Percentiles rank a stretch among this genome's conserved stretches.
Conservation (phyloP, 2,888 invertebrate species). For the Drosophila aldrichi region DNA sequence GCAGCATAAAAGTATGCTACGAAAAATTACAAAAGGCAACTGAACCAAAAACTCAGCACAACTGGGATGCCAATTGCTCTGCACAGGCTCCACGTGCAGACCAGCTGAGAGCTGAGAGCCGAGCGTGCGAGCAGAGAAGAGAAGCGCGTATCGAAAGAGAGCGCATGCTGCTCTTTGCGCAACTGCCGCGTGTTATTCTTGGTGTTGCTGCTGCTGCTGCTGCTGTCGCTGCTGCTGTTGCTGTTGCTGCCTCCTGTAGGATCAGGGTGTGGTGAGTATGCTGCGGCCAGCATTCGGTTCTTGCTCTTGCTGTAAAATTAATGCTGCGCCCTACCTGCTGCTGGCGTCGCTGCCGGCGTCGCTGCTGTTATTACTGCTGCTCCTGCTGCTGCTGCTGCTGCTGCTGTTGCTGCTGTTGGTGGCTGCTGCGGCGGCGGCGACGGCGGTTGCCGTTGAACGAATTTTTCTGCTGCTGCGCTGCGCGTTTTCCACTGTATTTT, state of each 20-base stretch:
- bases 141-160: conserved; percentile 19
- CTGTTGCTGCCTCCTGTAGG: conserved; percentile 61
- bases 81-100: conserved; percentile 62
- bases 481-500: conserved; percentile 49
- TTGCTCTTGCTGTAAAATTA: conserved; percentile 64
- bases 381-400: conserved; percentile 30
- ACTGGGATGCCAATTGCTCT: conserved; percentile 55
- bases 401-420: conserved; percentile 10
- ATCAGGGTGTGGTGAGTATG: conserved; percentile 84
- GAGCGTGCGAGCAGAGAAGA: neutral
- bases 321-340: conserved; percentile 70
- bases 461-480: conserved; percentile 34
- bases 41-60: conserved; percentile 58
- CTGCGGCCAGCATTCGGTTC: conserved; percentile 46
- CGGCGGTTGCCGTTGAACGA: conserved; percentile 20
- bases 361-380: conserved; percentile 17
- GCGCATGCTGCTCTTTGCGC: conserved; percentile 51
- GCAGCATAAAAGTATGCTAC: conserved; percentile 71
- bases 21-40: conserved; percentile 66
- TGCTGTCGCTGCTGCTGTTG: conserved; percentile 9
- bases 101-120: conserved; percentile 8
- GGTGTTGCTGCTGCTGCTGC: conserved; percentile 20
- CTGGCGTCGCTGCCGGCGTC: conserved; percentile 53
- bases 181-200: conserved; percentile 48
- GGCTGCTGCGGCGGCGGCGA: neutral